Conservation (phyloP, 1,140 invertebrate genomes). For the Diabrotica virgifera region DNA sequence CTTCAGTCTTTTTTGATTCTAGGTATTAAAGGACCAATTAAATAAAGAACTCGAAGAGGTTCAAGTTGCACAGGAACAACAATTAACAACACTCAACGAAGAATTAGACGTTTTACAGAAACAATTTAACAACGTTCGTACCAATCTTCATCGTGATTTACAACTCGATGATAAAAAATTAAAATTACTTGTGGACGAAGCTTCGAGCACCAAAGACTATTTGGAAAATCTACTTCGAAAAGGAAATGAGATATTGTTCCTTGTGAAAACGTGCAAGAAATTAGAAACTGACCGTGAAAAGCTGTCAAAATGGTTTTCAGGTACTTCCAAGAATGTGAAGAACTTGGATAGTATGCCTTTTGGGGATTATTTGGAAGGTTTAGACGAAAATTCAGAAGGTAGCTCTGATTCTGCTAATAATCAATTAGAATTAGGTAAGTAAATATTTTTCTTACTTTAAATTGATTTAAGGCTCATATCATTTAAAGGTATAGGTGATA, state of each 20-base stretch:
- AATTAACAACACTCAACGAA: conserved; percentile 20
- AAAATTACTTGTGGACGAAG: conserved; percentile 25
- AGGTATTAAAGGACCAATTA: conserved; percentile 12
- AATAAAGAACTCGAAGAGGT: conserved; percentile 17
- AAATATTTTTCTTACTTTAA: too few species aligned
- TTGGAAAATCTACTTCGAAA: conserved; percentile 27
- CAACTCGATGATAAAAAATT: conserved; percentile 38
- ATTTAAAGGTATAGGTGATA: too few species aligned
- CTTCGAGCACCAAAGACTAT: conserved; percentile 30
- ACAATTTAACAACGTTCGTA: conserved; percentile 22
- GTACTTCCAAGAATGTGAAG: too few species aligned
- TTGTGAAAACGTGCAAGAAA: conserved; percentile 36
- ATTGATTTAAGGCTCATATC: too few species aligned
- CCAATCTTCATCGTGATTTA: conserved; percentile 26
- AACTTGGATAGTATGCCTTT: too few species aligned
- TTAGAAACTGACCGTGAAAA: conserved; percentile 41
- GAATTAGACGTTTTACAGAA: conserved; percentile 20
- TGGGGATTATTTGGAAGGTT: too few species aligned
- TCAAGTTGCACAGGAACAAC: conserved; percentile 15
- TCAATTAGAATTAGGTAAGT: too few species aligned
- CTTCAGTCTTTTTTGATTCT: too few species aligned
- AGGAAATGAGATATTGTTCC: conserved; percentile 34
- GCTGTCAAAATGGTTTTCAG: conserved; percentile 24
- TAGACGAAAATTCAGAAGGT: too few species aligned
- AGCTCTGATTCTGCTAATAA: too few species aligned